Conservation (phyloP, 2,888 invertebrate genomes). For the Drosophila basisetae region DNA sequence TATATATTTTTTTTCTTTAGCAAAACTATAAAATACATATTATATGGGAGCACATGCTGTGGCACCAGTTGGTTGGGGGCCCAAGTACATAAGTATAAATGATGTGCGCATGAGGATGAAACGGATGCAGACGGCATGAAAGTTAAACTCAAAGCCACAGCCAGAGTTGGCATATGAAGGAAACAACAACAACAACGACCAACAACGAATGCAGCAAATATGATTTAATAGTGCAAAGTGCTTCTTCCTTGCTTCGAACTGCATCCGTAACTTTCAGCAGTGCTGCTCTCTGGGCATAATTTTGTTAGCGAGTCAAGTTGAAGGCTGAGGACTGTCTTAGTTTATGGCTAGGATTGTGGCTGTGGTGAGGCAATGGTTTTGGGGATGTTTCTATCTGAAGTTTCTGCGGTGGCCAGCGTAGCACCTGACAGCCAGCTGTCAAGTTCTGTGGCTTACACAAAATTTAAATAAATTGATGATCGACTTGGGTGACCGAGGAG, state of each 20-base stretch:
- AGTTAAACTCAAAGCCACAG: conserved; percentile 47
- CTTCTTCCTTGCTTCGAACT: conserved; percentile 37
- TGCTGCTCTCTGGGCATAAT: conserved; percentile 53
- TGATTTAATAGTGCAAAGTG: conserved; percentile 70
- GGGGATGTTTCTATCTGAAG: conserved; percentile 29
- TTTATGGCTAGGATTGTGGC: neutral
- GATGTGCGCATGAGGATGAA: conserved; percentile 68
- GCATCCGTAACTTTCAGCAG: conserved; percentile 46
- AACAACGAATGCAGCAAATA: conserved; percentile 55
- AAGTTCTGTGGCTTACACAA: conserved; percentile 62
- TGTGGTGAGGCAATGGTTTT: neutral
- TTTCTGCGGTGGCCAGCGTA: conserved; percentile 62
- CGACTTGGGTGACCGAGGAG: conserved; percentile 16
- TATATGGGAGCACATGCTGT: conserved; percentile 37
- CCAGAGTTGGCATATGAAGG: conserved; percentile 30
- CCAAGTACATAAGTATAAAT: conserved; percentile 74
- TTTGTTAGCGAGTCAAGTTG: conserved; percentile 53
- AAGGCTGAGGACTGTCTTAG: neutral
- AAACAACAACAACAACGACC: conserved; percentile 6
- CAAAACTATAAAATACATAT: conserved; percentile 72
- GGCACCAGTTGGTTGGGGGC: neutral
- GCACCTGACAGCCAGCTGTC: conserved; percentile 67
- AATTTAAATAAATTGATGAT: conserved; percentile 75
- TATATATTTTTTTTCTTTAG: conserved; percentile 19
- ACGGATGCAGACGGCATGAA: conserved; percentile 69